Conservation (phyloP, 2,888 invertebrate genomes). For the Gisinianus flammeolus region DNA sequence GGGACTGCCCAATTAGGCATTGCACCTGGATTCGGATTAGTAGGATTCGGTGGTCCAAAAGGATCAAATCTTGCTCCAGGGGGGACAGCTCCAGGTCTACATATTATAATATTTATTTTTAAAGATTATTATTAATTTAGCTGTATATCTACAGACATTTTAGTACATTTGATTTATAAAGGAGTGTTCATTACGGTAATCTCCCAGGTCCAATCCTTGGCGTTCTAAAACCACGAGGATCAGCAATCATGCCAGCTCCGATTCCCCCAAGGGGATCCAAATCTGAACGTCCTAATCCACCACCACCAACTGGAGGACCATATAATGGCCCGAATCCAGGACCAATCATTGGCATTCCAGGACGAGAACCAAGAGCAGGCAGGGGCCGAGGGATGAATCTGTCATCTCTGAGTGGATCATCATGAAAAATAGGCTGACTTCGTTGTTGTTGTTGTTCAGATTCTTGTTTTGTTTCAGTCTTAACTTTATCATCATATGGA, state of each 20-base stretch:
- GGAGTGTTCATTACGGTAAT: constrained; percentile 42
- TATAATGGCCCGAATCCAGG: constrained; percentile 49
- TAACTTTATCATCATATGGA: constrained; percentile 46
- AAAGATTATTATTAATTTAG: background rate
- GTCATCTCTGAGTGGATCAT: constrained; percentile 31
- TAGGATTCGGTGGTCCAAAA: constrained; percentile 51
- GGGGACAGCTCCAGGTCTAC: constrained; percentile 38
- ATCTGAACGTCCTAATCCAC: constrained; percentile 51
- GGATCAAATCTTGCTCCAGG: constrained; percentile 54
- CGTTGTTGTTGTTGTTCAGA: background rate
- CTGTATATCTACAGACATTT: background rate
- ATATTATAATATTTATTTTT: background rate
- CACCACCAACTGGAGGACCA: constrained; percentile 40
- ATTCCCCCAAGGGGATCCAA: constrained; percentile 52
- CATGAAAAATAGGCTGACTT: background rate
- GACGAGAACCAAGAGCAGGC: background rate
- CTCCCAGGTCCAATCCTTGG: constrained; percentile 41
- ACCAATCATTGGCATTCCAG: constrained; percentile 14
- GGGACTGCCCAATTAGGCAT: constrained; percentile 45
- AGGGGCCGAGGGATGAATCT: constrained; percentile 25
- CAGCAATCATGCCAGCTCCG: constrained; percentile 51
- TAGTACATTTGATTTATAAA: background rate
- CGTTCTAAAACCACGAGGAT: constrained; percentile 51
- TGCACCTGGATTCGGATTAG: constrained; percentile 22
- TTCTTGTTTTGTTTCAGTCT: constrained; percentile 23